Base-by-base conservation (phyloP, 92 coral and sea anemone species). In the Diadumene lineata region DNA sequence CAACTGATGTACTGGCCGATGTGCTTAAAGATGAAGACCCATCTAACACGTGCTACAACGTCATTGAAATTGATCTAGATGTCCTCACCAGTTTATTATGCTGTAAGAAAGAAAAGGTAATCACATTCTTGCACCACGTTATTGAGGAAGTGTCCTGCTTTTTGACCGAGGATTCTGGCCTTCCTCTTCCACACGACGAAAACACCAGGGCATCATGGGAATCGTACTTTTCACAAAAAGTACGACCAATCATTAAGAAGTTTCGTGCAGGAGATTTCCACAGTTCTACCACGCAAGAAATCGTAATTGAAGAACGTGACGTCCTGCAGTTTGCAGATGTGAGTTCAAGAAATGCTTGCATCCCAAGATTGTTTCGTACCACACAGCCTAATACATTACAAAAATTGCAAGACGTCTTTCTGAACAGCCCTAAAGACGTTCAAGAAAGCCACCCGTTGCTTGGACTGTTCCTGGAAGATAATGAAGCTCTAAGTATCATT, bases 391-490 rank as follows among this genome's bases (percentile, higher is more conserved):
- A 92, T 76, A 69, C 91, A 9, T 84, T 86, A 32, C 68, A 58
- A 31, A 82, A 79, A 67, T 73, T 96, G 1, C 77, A 81, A 71
- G 79, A 92, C 17, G 75, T 69, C 30, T 96, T 73, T 68, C 4
- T 89, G 74, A 69, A 76, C 72, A 72, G 81, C 24, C 76, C 74
- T 16, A 78, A 72, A 0, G 76, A 79, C 22, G 55, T 56, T 53
- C 87, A 81, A 58, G 69, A 79, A 18, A 83, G 58, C 29, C 90
- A 92, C 80, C 87, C 83, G 0, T 69, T 96, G 19, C 81, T 96
- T 64, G 92, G 97, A 23, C 86, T 96, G 43, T 92, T 96, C 73
- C 74, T 96, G 38, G 96, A 92, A 57, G 77, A 68, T 64, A 73
- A 78, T 68, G 31, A 83, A 73, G 76, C 78, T 31, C 81, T 96